Conservation (phyloP, 2,113 vertebrate species). For the Equus quagga region DNA sequence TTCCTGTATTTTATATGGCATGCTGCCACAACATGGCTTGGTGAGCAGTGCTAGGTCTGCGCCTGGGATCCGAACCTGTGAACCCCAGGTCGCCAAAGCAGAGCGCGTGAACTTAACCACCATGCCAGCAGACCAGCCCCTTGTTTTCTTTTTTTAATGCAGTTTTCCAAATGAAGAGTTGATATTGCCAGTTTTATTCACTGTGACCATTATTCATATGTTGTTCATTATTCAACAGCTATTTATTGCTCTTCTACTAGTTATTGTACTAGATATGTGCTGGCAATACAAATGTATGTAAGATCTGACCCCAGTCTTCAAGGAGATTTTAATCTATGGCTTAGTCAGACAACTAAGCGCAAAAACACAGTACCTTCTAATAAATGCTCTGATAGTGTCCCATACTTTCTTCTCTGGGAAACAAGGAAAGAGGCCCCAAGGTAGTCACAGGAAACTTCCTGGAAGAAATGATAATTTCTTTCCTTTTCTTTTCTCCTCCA, state of each 20-base stretch:
- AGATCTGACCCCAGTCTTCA: neutral
- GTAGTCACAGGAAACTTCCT: neutral
- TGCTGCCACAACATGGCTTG: too few relatives aligned
- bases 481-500: neutral
- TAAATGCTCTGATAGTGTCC: neutral
- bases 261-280: neutral
- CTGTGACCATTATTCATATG: neutral
- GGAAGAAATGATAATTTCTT: neutral
- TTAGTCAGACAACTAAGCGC: neutral
- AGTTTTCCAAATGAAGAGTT: conserved; percentile 28
- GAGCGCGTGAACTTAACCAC: too few relatives aligned
- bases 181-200: neutral
- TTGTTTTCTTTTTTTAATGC: neutral
- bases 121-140: too few relatives aligned
- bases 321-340: neutral
- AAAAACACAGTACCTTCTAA: neutral
- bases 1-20: too few relatives aligned
- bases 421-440: neutral
- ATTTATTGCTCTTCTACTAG: neutral
- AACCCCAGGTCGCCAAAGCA: too few relatives aligned
- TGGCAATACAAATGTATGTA: neutral
- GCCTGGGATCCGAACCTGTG: too few relatives aligned
- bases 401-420: neutral
- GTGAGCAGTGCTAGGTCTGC: too few relatives aligned
- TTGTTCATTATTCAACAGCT: neutral